phyloP scores from a whole-genome alignment of 1,140 invertebrate species.

The Octopus bimaculoides region DNA sequence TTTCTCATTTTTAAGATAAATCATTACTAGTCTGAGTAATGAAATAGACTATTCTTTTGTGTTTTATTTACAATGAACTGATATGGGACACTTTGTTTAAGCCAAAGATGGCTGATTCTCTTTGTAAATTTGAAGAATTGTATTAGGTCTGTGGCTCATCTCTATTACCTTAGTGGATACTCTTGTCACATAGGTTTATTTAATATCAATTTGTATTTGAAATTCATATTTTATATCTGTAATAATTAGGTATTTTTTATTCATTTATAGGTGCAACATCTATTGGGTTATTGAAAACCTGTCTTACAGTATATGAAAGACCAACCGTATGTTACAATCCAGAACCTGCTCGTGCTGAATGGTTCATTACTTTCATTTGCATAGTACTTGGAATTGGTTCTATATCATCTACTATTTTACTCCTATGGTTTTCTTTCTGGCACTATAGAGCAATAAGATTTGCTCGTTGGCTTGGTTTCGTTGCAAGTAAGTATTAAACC shows the following conservation, averaged over 20 bases:
- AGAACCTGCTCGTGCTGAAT: slow-evolving; percentile 76
- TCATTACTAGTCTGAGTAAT: too few species aligned
- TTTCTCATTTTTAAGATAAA: too few species aligned
- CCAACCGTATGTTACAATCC: slow-evolving; percentile 84
- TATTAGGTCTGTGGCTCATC: too few species aligned
- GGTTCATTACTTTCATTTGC: slow-evolving; percentile 84
- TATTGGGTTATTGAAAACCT: slow-evolving; percentile 89
- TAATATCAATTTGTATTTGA: too few species aligned
- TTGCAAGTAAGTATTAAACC: slow-evolving; percentile 72
- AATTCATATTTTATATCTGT: too few species aligned
- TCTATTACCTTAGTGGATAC: too few species aligned
- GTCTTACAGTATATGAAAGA: slow-evolving; percentile 80
- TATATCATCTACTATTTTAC: slow-evolving; percentile 85
- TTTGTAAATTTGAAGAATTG: too few species aligned
- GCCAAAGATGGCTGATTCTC: too few species aligned
- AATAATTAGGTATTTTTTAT: neutral
- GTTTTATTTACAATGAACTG: too few species aligned
- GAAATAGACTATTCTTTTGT: too few species aligned
- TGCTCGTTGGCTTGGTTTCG: slow-evolving; percentile 92
- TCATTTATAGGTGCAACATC: slow-evolving; percentile 63
- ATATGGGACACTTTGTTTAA: too few species aligned
- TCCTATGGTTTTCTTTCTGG: slow-evolving; percentile 85
- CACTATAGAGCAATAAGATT: slow-evolving; percentile 86
- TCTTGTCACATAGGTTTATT: too few species aligned
- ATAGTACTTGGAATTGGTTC: slow-evolving; percentile 91